Evolutionary conservation across 64 coral and sea anemone genomes (phyloP).

Genomic region (Orbicella faveolata): DNA sequence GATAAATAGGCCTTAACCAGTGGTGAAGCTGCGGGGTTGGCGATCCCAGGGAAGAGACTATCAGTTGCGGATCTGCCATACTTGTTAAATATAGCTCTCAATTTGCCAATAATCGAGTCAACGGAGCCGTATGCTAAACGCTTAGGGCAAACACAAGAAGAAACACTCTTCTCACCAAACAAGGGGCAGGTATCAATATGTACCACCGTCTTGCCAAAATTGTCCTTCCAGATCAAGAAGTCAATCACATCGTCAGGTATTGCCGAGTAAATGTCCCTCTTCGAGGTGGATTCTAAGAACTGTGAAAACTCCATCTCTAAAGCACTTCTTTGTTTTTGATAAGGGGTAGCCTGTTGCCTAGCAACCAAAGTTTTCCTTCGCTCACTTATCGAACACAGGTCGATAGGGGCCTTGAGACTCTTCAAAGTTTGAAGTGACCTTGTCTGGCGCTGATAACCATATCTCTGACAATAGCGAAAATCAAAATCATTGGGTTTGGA

Average conservation of each 20-base stretch:
- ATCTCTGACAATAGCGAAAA: constrained; percentile 18
- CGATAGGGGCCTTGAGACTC: constrained; percentile 1
- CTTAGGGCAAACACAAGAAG: constrained; percentile 6
- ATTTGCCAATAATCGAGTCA: background rate
- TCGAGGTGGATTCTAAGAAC: background rate
- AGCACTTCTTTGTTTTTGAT: constrained; percentile 11
- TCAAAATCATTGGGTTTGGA: constrained; percentile 13
- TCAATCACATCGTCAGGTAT: constrained; percentile 6
- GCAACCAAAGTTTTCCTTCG: background rate
- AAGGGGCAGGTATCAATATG: background rate
- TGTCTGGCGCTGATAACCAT: constrained; percentile 16
- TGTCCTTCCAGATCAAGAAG: background rate
- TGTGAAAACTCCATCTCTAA: background rate
- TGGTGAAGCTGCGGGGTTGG: constrained; percentile 18
- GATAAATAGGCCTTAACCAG: constrained; percentile 39
- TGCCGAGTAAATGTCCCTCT: background rate
- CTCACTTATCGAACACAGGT: background rate
- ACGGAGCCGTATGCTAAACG: constrained; percentile 10
- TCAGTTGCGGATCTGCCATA: background rate
- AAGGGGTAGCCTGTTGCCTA: background rate
- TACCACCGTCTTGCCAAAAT: background rate
- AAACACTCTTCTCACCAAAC: background rate
- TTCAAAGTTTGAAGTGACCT: background rate
- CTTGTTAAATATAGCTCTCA: background rate
- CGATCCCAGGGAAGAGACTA: background rate